Base-by-base conservation (phyloP, 2,888 invertebrate species). In the Parascotia fuliginaria region DNA sequence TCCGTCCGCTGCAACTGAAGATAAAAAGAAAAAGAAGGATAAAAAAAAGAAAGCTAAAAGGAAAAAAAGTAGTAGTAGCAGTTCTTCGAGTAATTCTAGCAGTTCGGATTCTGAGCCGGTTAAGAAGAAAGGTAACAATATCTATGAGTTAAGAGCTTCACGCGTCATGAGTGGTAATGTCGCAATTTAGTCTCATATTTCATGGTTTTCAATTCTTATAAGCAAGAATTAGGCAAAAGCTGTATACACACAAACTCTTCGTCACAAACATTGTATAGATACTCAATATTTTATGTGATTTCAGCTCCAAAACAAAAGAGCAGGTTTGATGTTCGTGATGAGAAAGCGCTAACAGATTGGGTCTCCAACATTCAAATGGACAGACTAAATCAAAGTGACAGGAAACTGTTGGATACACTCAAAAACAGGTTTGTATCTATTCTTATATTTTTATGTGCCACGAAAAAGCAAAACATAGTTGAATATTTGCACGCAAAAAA, bases 301-400 rank as follows among this genome's bases (percentile, higher is more conserved):
- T n/a, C 60, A 74, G 73, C 39, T 13, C 77, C 75, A 51, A 77
- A 73, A 66, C 79, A 85, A 55, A 88, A 89, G 52, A 81, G 86
- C n/a, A 93, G 93, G 48, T 91, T 92, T 57, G 59, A 89, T 7
- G 87, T 90, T 51, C 86, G 61, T 0, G 94, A 94, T 75, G 94
- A 94, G 73, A 76, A 91, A 71, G 74, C 91, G 16, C 67, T 93
- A 13, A 85, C 91, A 0, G 92, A 93, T 50, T 94, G 94, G 94
- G 93, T 93, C 81, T 88, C 93, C 0, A 71, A 77, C 3, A 79
- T 89, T 42, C 90, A 93, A 28, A 83, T 90, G 60, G 93, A 94
- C 28, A 84, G 93, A 1, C 92, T 94, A 31, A 92, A 92, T 45
- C 93, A 93, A 2, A 92, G 85, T 39, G 94, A 94, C 60, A 87